A percentile compares a stretch with the other conserved stretches of the same genome.
These are phyloP conservation scores for Ryuthela nishihirai DNA, from an alignment of 2,888 invertebrate genomes.

Conservation along the genomic window DNA sequence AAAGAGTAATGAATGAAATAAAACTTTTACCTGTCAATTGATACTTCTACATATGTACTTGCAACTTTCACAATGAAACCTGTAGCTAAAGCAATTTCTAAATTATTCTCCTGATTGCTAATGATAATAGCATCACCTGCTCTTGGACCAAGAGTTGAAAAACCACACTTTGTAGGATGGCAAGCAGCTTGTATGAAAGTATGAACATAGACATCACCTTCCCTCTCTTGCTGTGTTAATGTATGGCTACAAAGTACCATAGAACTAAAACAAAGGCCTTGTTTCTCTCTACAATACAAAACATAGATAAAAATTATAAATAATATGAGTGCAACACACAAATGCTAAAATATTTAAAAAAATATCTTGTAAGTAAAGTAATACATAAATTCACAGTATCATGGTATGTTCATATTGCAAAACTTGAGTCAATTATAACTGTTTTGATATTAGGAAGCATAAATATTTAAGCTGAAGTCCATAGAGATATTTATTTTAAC, in stretches of 20 bases:
- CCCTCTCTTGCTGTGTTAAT: not conserved
- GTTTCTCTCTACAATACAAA: conserved; percentile 21
- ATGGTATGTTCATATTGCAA: too few relatives aligned
- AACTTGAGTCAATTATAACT: too few relatives aligned
- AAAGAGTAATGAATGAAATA: too few relatives aligned
- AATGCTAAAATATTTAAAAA: too few relatives aligned
- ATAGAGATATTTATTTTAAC: too few relatives aligned
- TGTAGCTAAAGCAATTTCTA: conserved; percentile 32
- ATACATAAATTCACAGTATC: too few relatives aligned
- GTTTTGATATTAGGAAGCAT: too few relatives aligned
- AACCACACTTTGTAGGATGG: not conserved
- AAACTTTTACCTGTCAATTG: conserved; percentile 20
- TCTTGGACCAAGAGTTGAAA: conserved; percentile 8
- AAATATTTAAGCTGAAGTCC: too few relatives aligned
- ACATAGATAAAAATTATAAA: not conserved
- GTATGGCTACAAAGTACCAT: conserved; percentile 1
- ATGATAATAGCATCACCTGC: conserved; percentile 28
- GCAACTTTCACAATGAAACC: conserved; percentile 22
- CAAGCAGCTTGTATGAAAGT: conserved; percentile 5
- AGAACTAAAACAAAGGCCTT: conserved; percentile 28
- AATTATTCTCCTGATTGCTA: conserved; percentile 22
- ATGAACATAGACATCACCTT: conserved; percentile 1
- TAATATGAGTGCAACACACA: too few relatives aligned
- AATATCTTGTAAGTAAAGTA: too few relatives aligned
- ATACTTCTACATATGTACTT: conserved; percentile 10